phyloP scores from a whole-genome alignment of 2,797 vertebrate species.

The Natrix natrix region DNA sequence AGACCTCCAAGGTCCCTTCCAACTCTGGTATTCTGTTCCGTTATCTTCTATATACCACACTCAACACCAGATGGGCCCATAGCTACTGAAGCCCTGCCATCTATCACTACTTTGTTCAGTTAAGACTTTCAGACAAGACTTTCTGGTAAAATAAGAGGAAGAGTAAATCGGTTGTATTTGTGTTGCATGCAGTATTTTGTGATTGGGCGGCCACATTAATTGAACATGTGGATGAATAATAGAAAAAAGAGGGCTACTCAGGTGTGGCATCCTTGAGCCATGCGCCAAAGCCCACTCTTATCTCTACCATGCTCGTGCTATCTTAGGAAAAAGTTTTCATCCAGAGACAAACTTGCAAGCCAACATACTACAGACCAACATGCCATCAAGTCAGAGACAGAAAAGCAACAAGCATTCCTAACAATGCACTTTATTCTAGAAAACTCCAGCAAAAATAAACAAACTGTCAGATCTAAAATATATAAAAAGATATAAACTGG shows the following conservation, averaged over 20 bases:
- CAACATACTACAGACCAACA: not conserved
- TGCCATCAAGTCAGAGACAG: not conserved
- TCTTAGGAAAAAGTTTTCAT: not conserved
- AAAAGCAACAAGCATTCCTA: not conserved
- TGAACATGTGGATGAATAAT: not conserved
- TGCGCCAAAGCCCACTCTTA: not conserved
- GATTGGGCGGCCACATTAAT: not conserved
- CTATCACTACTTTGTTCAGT: not conserved
- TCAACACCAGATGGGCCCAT: not conserved
- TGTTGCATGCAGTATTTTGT: not conserved
- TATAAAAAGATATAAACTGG: not conserved
- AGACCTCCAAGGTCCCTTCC: too few relatives aligned
- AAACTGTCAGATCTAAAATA: not conserved
- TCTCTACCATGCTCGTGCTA: not conserved
- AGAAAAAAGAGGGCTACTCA: not conserved
- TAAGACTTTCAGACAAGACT: not conserved
- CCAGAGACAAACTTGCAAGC: not conserved
- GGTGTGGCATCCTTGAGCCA: not conserved
- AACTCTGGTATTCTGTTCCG: too few relatives aligned
- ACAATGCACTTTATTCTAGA: not conserved
- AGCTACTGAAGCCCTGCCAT: not conserved
- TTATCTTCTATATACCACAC: not conserved
- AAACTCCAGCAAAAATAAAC: not conserved
- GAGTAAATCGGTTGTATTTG: not conserved
- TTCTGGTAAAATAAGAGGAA: not conserved